phyloP scores from a whole-genome alignment of 2,797 vertebrate genomes.

The Heliangelus exortis region DNA sequence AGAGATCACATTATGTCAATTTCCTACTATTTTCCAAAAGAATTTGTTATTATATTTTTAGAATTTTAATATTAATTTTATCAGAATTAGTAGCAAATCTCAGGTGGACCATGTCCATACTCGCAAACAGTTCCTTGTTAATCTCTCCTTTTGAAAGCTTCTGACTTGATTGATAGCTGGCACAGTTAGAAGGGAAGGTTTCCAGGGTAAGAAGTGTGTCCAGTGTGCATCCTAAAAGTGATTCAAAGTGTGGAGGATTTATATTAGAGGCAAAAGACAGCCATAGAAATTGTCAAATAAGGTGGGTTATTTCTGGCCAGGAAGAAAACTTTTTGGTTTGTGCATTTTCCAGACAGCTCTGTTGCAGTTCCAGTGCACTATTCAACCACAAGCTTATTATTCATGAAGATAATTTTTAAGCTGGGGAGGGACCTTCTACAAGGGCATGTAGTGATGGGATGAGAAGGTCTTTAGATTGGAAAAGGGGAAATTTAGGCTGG shows the following conservation, averaged over 20 bases:
- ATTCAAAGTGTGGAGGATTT: neutral
- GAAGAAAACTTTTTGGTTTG: neutral
- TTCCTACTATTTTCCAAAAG: neutral
- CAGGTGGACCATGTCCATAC: neutral
- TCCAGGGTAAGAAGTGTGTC: neutral
- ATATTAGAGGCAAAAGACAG: neutral
- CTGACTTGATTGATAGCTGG: neutral
- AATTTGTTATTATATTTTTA: neutral
- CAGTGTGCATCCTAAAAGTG: neutral
- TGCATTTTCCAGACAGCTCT: neutral
- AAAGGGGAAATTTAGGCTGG: too few species aligned
- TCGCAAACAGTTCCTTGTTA: neutral
- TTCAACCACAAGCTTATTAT: neutral
- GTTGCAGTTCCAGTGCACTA: neutral
- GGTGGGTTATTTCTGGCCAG: neutral
- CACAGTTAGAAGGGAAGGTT: neutral
- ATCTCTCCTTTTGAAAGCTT: neutral
- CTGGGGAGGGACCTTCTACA: too few species aligned
- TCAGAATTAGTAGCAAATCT: neutral
- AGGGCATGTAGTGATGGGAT: too few species aligned
- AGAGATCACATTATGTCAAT: neutral
- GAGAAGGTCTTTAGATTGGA: too few species aligned
- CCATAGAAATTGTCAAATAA: neutral
- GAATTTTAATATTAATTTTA: neutral
- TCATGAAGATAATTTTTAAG: neutral